Base-by-base conservation (phyloP, 2,797 vertebrate genomes). In the Adelosebastes latens region DNA sequence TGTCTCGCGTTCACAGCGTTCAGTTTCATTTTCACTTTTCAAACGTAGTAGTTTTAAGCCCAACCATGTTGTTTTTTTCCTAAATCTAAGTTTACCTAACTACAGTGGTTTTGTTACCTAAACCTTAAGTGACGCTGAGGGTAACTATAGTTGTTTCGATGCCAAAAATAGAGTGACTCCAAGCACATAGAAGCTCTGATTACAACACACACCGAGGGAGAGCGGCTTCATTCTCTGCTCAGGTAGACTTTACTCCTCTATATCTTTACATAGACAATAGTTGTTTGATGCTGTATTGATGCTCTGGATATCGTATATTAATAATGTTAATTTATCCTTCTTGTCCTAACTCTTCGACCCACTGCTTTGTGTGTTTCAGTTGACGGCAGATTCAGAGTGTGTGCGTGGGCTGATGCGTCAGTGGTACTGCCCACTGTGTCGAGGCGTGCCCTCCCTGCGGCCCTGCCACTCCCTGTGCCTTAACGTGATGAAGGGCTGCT, bases 401-500 rank as follows among this genome's bases (percentile, higher is more conserved):
- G 91, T 94, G 32, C 94, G 94, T 2, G 97, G 97, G n/a, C 93
- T 97, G 84, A 97, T 97, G 96, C 96, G 97, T 49, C 96, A 97
- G 94, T 96, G 96, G 82, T 97, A 97, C 92, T 98, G 97, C 88
- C 96, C 97, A 0, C 92, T 98, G 78, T 98, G 97, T 72, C 95
- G 95, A 6, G 97, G 97, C n/a, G 74, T 94, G 74, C 96, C 97
- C 24, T 89, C 93, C 4, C 90, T 98, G 64, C 92, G 94, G 52
- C 96, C 97, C 31, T 98, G 97, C 88, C 94, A 95, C 58, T 94
- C 96, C 18, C 95, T 98, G 82, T 98, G 97, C 88, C 96, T 97
- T 67, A 97, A 98, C 2, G 96, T 98, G 88, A 96, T 97, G 96
- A 97, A 97, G 89, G 97, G 97, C 86, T 98, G 97, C 89, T 93